These are phyloP conservation scores for Noctuana brunneofusca DNA, from an alignment of 2,888 invertebrate species.

Conservation along the genomic window DNA sequence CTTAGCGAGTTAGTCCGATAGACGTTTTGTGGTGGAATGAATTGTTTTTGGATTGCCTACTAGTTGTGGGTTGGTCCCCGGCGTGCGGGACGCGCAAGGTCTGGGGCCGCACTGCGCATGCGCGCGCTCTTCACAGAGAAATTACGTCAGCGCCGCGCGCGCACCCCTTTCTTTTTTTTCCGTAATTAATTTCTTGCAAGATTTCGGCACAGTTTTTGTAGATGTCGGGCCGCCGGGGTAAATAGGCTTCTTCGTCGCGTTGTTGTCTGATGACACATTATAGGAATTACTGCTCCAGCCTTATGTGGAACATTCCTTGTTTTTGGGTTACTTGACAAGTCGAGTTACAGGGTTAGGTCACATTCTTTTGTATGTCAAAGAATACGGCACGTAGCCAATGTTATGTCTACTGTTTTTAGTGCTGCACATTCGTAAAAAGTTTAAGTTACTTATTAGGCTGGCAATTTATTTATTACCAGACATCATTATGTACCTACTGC, in stretches of 20 bases:
- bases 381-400: neutral
- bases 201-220: conserved; percentile 64
- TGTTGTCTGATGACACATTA: conserved; percentile 33
- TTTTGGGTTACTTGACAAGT: conserved; percentile 5
- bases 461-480: neutral
- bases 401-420: neutral
- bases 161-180: conserved; percentile 80
- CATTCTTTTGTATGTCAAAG: neutral
- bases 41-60: conserved; percentile 35
- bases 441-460: neutral
- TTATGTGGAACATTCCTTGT: conserved; percentile 26
- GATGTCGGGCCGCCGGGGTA: conserved; percentile 27
- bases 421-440: neutral
- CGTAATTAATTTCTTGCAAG: conserved; percentile 77
- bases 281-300: conserved; percentile 12
- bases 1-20: conserved; percentile 26
- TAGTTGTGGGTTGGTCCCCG: conserved; percentile 43
- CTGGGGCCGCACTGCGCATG: conserved; percentile 66
- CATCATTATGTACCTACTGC: neutral
- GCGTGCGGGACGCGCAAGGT: conserved; percentile 72
- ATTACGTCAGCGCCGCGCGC: conserved; percentile 74
- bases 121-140: conserved; percentile 53
- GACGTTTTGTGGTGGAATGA: conserved; percentile 39
- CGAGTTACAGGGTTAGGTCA: neutral
- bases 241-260: conserved; percentile 27